These are phyloP conservation scores for Uropsilus gracilis DNA, from an alignment of 2,113 vertebrate genomes.

Conservation along the genomic window DNA sequence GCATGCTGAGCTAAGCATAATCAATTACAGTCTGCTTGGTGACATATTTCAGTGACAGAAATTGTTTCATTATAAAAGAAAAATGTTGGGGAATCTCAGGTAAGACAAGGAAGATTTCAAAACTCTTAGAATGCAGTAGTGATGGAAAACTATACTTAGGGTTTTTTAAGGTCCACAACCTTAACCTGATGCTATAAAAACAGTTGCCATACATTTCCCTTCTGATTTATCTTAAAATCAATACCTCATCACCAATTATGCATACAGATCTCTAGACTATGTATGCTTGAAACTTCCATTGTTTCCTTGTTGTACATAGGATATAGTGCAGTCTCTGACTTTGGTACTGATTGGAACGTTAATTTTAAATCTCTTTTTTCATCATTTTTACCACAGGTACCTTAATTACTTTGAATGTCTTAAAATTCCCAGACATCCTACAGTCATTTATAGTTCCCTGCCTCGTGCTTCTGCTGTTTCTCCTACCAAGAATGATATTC, in stretches of 20 bases:
- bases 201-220: neutral
- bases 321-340: neutral
- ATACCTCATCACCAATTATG: neutral
- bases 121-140: neutral
- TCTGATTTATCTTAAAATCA: conserved; percentile 32
- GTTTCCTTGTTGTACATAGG: neutral
- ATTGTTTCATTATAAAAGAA: conserved; percentile 74
- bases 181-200: neutral
- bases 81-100: conserved; percentile 53
- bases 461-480: conserved; percentile 3
- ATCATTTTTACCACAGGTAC: neutral
- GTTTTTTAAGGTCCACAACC: neutral
- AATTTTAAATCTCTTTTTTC: conserved; percentile 17
- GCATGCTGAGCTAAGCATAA: conserved; percentile 40
- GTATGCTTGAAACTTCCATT: neutral
- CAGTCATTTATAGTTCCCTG: neutral
- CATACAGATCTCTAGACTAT: neutral
- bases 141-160: neutral
- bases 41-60: conserved; percentile 75
- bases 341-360: neutral
- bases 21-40: conserved; percentile 75
- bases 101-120: neutral
- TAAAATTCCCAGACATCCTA: neutral
- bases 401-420: conserved; percentile 18
- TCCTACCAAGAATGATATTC: neutral